Conservation (phyloP, 2,797 vertebrate genomes). For the Parambassis ranga region DNA sequence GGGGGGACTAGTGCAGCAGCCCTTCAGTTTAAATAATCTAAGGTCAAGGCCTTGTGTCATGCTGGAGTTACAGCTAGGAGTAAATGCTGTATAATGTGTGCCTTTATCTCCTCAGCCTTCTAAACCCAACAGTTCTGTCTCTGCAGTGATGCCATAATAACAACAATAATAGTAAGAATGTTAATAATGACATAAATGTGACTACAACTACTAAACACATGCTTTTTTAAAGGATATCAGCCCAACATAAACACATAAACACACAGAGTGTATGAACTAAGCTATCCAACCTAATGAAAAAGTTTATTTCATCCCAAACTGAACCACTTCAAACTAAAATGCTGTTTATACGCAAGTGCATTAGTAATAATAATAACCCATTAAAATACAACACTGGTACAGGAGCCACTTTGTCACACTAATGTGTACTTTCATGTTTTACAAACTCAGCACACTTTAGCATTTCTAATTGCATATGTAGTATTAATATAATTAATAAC, state of each 20-base stretch:
- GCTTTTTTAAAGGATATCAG: no score
- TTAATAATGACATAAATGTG: no score
- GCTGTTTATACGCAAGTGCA: background rate
- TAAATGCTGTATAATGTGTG: background rate
- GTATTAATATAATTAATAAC: background rate
- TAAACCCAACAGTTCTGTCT: background rate
- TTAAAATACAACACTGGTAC: background rate
- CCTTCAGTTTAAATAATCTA: background rate
- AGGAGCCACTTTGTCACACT: background rate
- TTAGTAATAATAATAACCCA: background rate
- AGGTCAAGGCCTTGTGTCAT: background rate
- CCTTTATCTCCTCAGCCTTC: background rate
- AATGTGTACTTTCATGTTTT: background rate
- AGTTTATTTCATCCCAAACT: background rate
- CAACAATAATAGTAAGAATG: no score
- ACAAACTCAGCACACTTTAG: background rate
- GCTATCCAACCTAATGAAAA: no score
- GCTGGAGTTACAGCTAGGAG: background rate
- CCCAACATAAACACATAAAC: no score
- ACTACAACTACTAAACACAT: no score
- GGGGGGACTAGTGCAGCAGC: background rate
- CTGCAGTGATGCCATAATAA: background rate
- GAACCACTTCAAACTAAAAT: background rate
- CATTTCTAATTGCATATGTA: constrained; percentile 11
- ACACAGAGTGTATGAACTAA: no score